Evolutionary conservation across 2,888 invertebrate genomes (phyloP).

Genomic region (Drosophila subquinaria): DNA sequence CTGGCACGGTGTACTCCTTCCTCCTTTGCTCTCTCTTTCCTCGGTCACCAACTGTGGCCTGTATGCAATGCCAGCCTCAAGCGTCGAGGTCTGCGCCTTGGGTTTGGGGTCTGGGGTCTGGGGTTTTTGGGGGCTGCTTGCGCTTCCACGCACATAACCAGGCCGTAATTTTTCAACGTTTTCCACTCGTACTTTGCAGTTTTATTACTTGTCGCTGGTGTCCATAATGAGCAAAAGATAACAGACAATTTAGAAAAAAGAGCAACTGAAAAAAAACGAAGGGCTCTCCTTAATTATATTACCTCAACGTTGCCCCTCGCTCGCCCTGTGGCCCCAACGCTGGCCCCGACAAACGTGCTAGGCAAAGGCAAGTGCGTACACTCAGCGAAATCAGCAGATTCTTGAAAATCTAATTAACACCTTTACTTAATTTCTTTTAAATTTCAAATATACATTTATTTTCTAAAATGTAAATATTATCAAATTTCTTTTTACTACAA

Average conservation of each 20-base stretch:
- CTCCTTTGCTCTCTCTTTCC: not conserved
- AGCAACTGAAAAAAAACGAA: conserved; percentile 13
- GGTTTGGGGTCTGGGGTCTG: not conserved
- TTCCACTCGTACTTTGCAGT: conserved; percentile 72
- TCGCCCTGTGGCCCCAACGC: conserved; percentile 4
- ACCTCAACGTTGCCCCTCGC: conserved; percentile 33
- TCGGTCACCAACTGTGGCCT: conserved; percentile 13
- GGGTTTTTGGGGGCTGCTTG: conserved; percentile 19
- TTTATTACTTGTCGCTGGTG: conserved; percentile 75
- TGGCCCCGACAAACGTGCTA: conserved; percentile 25
- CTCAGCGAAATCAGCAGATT: not conserved
- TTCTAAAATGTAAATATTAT: no score
- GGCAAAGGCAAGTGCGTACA: conserved; percentile 42
- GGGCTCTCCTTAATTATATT: conserved; percentile 71
- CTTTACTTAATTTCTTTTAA: no score
- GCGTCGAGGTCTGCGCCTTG: conserved; percentile 11
- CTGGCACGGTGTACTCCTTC: conserved; percentile 41
- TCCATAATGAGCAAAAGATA: conserved; percentile 77
- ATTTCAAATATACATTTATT: no score
- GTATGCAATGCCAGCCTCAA: conserved; percentile 48
- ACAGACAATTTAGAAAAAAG: conserved; percentile 68
- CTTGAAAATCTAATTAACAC: no score
- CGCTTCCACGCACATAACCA: conserved; percentile 59
- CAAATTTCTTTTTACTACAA: no score
- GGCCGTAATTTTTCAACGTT: conserved; percentile 71